Percentiles rank a stretch among this genome's conserved stretches.
phyloP scores from a whole-genome alignment of 2,888 invertebrate species.

The Sinotaia quadrata region DNA sequence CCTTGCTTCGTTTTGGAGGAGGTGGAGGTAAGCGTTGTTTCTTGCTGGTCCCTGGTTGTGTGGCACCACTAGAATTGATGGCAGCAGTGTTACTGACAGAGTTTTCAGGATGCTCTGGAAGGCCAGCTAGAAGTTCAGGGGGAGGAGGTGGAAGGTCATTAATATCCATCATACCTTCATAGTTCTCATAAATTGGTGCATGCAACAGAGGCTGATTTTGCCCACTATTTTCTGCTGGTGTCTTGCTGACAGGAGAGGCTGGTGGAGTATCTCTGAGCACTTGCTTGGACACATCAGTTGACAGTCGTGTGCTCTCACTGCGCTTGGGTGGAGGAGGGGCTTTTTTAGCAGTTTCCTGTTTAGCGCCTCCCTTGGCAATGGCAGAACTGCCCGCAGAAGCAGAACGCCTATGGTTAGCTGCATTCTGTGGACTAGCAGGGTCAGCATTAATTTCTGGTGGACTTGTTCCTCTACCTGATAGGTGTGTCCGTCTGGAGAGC shows the following conservation, averaged over 20 bases:
- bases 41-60: constrained; percentile 30
- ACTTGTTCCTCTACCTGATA: constrained; percentile 22
- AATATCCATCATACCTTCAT: constrained; percentile 62
- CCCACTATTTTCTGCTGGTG: no score
- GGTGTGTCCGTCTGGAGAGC: constrained; percentile 39
- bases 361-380: constrained; percentile 26
- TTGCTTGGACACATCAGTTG: constrained; percentile 39
- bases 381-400: constrained; percentile 38
- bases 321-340: constrained; percentile 62
- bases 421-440: constrained; percentile 17
- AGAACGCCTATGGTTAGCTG: constrained; percentile 37
- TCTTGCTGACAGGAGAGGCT: not conserved
- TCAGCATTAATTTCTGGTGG: constrained; percentile 21
- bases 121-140: constrained; percentile 62
- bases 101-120: constrained; percentile 35
- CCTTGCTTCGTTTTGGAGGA: constrained; percentile 61
- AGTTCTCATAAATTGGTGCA: constrained; percentile 49
- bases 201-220: not conserved
- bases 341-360: constrained; percentile 33
- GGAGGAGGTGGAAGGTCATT: constrained; percentile 68
- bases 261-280: constrained; percentile 13
- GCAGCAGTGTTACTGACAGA: constrained; percentile 47
- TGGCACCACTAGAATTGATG: constrained; percentile 42
- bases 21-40: constrained; percentile 57
- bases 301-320: constrained; percentile 59